Evolutionary conservation across 1,140 invertebrate genomes (phyloP), one percentile per base, ranked within the genome.

Genomic region (Diorhabda sublineata): DNA sequence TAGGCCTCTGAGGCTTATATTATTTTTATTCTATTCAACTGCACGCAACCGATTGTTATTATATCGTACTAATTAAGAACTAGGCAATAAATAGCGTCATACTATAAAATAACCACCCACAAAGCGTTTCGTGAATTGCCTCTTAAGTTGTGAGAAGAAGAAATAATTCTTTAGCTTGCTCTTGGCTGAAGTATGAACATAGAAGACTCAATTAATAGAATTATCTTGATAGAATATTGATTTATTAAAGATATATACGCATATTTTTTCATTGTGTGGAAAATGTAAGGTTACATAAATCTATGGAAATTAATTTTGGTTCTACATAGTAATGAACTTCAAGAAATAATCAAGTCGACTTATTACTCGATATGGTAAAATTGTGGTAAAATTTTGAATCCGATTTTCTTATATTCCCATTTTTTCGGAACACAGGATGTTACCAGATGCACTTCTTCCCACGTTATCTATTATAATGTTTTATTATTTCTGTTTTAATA

Each of bases 31-130:
- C 47, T 6, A 52, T 52, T 52, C 47, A 26, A 3, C 47, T 52
- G 47, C 47, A 52, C 47, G 47, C 47, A n/a, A 52, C 6, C 47
- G 47, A 52, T 52, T 8, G 47, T 52, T 8, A 26, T 26, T 26
- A 52, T n/a, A 52, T 52, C 47, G 47, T 52, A 52, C 47, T 52
- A 52, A 52, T 52, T 52, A 52, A n/a, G 47, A 52, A 3, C 47
- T 52, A 52, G 47, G 47, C n/a, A 52, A 52, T 52, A 52, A 52
- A 52, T 52, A 52, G 47, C 47, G n/a, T 52, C 47, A 52, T 52
- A 52, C 6, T 52, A 52, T 52, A 52, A 52, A 52, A 52, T n/a
- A 52, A 52, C 47, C 47, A 52, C 47, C 47, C 47, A 52, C 47
- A 52, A 52, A 52, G 47, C 47, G 47, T 52, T 52, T 52, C 47